Evolutionary conservation across 2,113 vertebrate species (phyloP).

Genomic region (Ginglymostoma cirratum): DNA sequence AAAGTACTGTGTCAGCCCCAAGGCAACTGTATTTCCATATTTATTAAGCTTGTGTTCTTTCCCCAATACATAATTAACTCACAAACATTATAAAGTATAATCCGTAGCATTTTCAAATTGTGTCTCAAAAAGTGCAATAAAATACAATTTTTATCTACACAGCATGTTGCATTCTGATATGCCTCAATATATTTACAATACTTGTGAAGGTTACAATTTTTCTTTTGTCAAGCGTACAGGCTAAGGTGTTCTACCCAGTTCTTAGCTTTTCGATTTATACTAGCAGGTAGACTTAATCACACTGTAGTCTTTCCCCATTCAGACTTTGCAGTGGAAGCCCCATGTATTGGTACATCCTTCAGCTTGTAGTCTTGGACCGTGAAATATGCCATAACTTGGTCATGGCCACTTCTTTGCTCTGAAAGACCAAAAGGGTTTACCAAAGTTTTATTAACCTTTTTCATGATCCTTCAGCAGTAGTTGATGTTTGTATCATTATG

Average conservation of each 20-base stretch:
- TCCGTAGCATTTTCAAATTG: background rate
- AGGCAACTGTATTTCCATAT: background rate
- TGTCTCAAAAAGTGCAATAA: background rate
- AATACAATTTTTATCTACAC: background rate
- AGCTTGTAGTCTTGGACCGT: background rate
- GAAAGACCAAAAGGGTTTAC: background rate
- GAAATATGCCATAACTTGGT: background rate
- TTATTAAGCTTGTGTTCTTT: background rate
- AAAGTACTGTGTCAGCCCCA: background rate
- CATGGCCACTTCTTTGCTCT: background rate
- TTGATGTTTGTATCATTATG: too few species aligned
- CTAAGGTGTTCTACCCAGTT: background rate
- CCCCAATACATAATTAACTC: background rate
- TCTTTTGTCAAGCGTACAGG: background rate
- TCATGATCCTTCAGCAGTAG: too few species aligned
- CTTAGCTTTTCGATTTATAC: too few species aligned
- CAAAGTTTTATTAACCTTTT: background rate
- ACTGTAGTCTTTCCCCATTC: background rate
- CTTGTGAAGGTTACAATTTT: background rate
- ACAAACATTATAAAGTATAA: background rate
- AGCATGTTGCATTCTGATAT: background rate
- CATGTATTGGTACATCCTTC: too few species aligned
- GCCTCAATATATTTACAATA: background rate
- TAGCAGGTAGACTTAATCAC: background rate
- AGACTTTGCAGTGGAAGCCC: background rate